These are phyloP conservation scores for Plebejus argus DNA, from an alignment of 2,888 invertebrate species.

Conservation along the genomic window DNA sequence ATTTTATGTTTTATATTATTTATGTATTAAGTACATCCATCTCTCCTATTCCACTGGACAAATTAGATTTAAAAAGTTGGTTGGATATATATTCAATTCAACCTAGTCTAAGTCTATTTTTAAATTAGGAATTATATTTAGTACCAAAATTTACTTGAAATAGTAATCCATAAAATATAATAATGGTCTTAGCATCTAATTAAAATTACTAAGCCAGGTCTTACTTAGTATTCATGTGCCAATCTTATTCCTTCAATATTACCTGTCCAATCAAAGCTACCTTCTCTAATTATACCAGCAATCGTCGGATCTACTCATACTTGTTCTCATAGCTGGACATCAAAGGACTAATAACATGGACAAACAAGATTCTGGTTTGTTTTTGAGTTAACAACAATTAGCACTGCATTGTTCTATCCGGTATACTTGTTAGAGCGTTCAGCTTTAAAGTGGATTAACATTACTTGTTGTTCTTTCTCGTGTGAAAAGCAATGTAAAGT, in stretches of 20 bases:
- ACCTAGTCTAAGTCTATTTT: no score
- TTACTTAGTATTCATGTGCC: background rate
- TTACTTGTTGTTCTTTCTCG: conserved; percentile 28
- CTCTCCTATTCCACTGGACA: no score
- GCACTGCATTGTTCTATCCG: conserved; percentile 55
- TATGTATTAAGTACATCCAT: background rate
- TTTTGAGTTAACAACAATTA: conserved; percentile 60
- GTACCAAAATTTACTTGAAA: background rate
- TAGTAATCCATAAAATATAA: background rate
- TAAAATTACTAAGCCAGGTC: background rate
- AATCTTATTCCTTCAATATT: background rate
- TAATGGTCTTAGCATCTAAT: background rate
- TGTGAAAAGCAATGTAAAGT: conserved; percentile 37
- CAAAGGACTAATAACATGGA: conserved; percentile 45
- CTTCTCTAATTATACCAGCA: background rate
- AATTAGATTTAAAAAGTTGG: no score
- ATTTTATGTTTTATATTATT: background rate
- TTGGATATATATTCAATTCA: no score
- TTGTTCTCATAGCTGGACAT: conserved; percentile 42
- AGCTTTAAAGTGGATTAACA: conserved; percentile 38
- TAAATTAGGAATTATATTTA: background rate
- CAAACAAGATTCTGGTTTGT: conserved; percentile 54
- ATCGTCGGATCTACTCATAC: background rate
- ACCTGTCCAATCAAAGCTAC: background rate
- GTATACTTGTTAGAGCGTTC: conserved; percentile 56